These are phyloP conservation scores for Pseudomyrmex dendroicus DNA, from an alignment of 1,140 invertebrate species.

Conservation along the genomic window DNA sequence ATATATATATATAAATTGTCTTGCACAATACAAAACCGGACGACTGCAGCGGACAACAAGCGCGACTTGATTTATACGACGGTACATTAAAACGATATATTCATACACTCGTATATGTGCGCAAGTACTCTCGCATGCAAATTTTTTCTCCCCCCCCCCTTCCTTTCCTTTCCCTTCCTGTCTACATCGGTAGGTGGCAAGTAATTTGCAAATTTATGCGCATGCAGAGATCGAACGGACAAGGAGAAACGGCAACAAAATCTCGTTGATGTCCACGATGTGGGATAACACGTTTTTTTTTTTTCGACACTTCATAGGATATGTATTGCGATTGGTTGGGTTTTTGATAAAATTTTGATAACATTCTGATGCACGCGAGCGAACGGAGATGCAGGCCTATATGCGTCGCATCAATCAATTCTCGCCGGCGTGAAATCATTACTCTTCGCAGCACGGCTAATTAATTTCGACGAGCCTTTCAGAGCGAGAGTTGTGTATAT, in stretches of 20 bases:
- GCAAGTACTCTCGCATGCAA: slow-evolving; percentile 30
- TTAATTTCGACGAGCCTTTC: slow-evolving; percentile 12
- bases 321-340: background rate
- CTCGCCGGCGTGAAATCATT: slow-evolving; percentile 26
- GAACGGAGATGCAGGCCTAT: background rate
- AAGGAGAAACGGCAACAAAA: slow-evolving; percentile 21
- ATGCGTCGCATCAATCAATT: slow-evolving; percentile 32
- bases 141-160: background rate
- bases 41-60: slow-evolving; percentile 36
- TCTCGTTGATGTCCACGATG: slow-evolving; percentile 3
- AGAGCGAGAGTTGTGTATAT: background rate
- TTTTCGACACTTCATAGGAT: background rate
- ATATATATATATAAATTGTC: slow-evolving; percentile 12
- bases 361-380: background rate
- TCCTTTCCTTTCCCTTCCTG: too few species aligned
- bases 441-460: slow-evolving; percentile 2
- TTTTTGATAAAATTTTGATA: slow-evolving; percentile 26
- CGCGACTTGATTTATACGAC: slow-evolving; percentile 45
- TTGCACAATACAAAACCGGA: slow-evolving; percentile 22
- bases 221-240: slow-evolving; percentile 34
- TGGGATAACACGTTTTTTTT: slow-evolving; percentile 7
- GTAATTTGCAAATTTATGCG: slow-evolving; percentile 59
- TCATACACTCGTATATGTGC: slow-evolving; percentile 18
- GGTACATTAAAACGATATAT: slow-evolving; percentile 43
- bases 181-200: slow-evolving; percentile 27